phyloP scores from a whole-genome alignment of 2,113 vertebrate genomes.

The Elgaria multicarinata region DNA sequence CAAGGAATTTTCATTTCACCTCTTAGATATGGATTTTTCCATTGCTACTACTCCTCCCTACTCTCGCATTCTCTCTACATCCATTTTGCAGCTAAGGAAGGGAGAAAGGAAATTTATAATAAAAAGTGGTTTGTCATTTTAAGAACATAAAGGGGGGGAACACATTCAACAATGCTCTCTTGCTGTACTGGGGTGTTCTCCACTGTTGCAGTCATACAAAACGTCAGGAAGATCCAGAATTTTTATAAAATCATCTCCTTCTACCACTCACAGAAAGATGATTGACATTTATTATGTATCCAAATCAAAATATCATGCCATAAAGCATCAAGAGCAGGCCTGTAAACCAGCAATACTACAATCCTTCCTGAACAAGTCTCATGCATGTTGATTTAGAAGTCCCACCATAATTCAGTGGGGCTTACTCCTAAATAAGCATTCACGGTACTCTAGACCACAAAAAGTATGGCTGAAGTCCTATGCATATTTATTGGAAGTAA shows the following conservation, averaged over 20 bases:
- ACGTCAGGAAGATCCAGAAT: background rate
- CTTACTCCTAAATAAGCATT: background rate
- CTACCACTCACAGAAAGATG: background rate
- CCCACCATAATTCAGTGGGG: background rate
- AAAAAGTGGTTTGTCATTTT: background rate
- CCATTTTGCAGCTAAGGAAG: background rate
- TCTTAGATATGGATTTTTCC: background rate
- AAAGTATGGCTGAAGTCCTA: background rate
- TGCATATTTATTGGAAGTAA: background rate
- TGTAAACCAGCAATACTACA: background rate
- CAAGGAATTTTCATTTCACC: background rate
- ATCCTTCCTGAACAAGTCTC: background rate
- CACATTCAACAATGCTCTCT: background rate
- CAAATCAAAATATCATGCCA: too few species aligned
- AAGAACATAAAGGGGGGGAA: background rate
- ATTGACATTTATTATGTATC: background rate
- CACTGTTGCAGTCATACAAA: background rate
- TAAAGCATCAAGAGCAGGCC: background rate
- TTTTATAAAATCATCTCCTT: background rate
- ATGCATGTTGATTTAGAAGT: background rate
- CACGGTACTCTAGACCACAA: background rate
- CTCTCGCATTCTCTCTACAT: background rate
- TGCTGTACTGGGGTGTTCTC: background rate
- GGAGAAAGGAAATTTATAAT: background rate
- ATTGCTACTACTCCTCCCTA: background rate